Base-by-base conservation (phyloP, 2,113 vertebrate species). In the Hippocampus guttulatus region DNA sequence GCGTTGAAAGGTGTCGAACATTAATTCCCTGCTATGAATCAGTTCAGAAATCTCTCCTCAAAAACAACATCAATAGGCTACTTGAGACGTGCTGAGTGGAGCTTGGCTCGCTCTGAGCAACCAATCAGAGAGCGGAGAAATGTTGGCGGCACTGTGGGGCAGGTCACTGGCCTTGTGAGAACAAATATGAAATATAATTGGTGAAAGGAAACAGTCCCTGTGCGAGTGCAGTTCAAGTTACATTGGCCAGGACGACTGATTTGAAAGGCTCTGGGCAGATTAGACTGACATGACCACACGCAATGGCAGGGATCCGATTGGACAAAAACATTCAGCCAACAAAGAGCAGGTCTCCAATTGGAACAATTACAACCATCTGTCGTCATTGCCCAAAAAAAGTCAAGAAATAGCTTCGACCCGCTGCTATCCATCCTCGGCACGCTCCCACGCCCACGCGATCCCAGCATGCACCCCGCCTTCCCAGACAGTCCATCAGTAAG, bases 371-470 rank as follows among this genome's bases (percentile, higher is more conserved):
- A 8, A 55, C 8, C 8, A n/a, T 55, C 21, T 55, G 20, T 4
- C 21, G 51, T 38, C 33, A 38, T 6, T 18, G 8, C 2, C 21
- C 51, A n/a, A 8, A 1, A 38, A 54, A 57, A 57, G 54, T 25
- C n/a, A 49, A 51, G 47, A 6, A 15, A 18, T 49, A 18, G 15
- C 47, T 51, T 51, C 47, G 20, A 16, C 47, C 6, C 3, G 47
- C 47, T 20, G 47, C 47, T 23, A n/a, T n/a, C 21, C 21, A 11
- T 51, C 18, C 16, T 51, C 18, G 5, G 2, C 18, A 51, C 18
- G 49, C 30, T 91, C 90, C 88, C 91, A 90, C 89, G 49, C 90
- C 91, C 88, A 91, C 89, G 45, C 82, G 9, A 25, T 88, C 91
- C 83, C 87, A 86, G 87, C 88, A 85, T 75, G 86, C 85, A 65